Percentiles rank a stretch among this genome's conserved stretches.
Conservation (phyloP, 2,797 vertebrate genomes). For the Acanthornis magna region DNA sequence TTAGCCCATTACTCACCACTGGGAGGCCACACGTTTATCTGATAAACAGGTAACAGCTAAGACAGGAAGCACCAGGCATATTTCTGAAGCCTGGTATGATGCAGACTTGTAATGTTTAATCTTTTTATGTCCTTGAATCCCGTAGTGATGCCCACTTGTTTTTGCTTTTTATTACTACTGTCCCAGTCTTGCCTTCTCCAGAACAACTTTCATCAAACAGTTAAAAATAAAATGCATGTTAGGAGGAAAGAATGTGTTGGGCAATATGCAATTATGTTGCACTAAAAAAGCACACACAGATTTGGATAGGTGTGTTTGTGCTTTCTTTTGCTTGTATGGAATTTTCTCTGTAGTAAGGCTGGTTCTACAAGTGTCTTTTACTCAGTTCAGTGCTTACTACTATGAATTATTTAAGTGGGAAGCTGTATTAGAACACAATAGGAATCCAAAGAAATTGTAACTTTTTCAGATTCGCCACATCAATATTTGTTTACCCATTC, state of each 20-base stretch:
- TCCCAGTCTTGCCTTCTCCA: neutral
- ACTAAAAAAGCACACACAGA: neutral
- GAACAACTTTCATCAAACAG: neutral
- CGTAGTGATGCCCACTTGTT: neutral
- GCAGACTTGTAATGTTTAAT: neutral
- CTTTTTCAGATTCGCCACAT: neutral
- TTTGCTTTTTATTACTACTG: neutral
- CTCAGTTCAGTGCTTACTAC: neutral
- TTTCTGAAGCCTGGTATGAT: neutral
- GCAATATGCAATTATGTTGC: neutral
- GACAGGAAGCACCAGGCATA: neutral
- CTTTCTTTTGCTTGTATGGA: neutral
- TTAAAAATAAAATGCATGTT: neutral
- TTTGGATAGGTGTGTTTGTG: neutral
- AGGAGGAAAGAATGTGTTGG: neutral
- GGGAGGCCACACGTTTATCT: slow-evolving; percentile 29
- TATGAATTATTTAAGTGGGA: neutral
- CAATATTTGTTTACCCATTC: neutral
- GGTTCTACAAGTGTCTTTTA: neutral
- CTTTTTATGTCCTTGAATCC: neutral
- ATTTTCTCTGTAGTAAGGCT: neutral
- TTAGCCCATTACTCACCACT: slow-evolving; percentile 47
- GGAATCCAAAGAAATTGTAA: neutral
- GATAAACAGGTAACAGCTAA: slow-evolving; percentile 43
- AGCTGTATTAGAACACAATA: neutral